Evolutionary conservation across 2,113 vertebrate genomes (phyloP), one percentile per base, ranked within the genome.

Genomic region (Menidia beryllina): DNA sequence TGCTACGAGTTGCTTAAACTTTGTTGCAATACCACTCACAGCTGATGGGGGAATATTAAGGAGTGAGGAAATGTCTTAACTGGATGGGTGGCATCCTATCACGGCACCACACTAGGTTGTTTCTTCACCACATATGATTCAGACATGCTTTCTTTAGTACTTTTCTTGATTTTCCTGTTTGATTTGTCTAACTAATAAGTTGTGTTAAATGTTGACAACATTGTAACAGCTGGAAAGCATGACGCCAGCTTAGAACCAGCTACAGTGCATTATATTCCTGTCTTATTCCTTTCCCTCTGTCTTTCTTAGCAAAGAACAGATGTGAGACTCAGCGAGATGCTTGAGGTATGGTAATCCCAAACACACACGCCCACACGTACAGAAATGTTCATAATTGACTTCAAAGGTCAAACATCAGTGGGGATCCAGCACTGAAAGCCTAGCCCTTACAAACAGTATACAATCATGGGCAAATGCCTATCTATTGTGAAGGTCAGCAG

Each of bases 241-340:
- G 14, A 24, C 21, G 47, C 25, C 19, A 19, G 17, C 54, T 36
- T 27, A 25, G 11, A 43, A 21, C 10, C 20, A n/a, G 41, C 38
- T 51, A n/a, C n/a, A n/a, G n/a, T n/a, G 24, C 61, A 24, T 17
- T 45, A 8, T 55, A 3, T 67, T 81, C 5, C 57, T 68, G 10
- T 66, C 13, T 68, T 54, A 21, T 72, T 19, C 3, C 43, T 69
- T 7, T 79, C 27, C 43, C 64, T 87, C 77, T 85, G 23, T n/a
- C 38, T 13, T 26, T 34, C 30, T 34, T 88, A 99, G 98, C 98
- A 99, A 99, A 96, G 97, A 91, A 99, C 98, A 43, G 98, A 99
- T 85, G 96, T 99, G 3, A 93, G 97, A 68, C 94, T 99, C 85
- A 98, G 97, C 80, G 98, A 99, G 91, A 98, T 99, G 97, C 91